A percentile compares a stretch with the other conserved stretches of the same genome.
These are phyloP conservation scores for Daktulosphaira vitifoliae DNA, from an alignment of 1,140 invertebrate species.

Conservation along the genomic window DNA sequence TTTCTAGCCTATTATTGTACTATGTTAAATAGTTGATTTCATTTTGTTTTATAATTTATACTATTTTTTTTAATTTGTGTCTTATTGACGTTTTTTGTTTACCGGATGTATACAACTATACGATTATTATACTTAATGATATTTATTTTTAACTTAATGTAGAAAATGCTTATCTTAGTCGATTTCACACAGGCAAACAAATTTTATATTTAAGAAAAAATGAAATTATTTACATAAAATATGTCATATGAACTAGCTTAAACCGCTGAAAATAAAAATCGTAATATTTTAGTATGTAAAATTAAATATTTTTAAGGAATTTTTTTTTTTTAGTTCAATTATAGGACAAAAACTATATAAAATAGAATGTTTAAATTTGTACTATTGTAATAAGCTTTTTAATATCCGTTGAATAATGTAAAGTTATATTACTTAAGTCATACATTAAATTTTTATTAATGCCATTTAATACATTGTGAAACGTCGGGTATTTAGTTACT, in stretches of 20 bases:
- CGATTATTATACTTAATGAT: background rate
- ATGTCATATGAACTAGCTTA: conserved; percentile 21
- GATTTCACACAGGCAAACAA: conserved; percentile 23
- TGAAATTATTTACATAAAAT: conserved; percentile 14
- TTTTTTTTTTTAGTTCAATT: conserved; percentile 23
- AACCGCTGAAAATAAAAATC: conserved; percentile 24
- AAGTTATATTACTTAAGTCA: no score
- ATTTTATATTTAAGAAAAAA: conserved; percentile 29
- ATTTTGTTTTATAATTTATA: conserved; percentile 16
- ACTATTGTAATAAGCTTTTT: no score
- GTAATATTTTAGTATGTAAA: background rate
- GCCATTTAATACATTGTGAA: conserved; percentile 18
- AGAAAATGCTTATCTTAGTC: conserved; percentile 25
- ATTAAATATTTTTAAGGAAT: conserved; percentile 8
- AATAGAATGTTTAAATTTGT: conserved; percentile 16
- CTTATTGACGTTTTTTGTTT: conserved; percentile 23
- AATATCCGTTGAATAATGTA: no score
- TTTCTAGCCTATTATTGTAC: conserved; percentile 5
- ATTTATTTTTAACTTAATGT: conserved; percentile 27
- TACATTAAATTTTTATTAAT: background rate
- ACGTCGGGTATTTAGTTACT: conserved; percentile 33
- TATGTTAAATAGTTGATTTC: background rate
- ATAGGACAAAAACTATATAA: conserved; percentile 15
- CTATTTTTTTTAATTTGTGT: conserved; percentile 20
- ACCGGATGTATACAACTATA: conserved; percentile 3